Percentiles rank a stretch among this genome's conserved stretches.
Conservation (phyloP, 2,113 vertebrate species). For the Myrmecophaga tridactyla region DNA sequence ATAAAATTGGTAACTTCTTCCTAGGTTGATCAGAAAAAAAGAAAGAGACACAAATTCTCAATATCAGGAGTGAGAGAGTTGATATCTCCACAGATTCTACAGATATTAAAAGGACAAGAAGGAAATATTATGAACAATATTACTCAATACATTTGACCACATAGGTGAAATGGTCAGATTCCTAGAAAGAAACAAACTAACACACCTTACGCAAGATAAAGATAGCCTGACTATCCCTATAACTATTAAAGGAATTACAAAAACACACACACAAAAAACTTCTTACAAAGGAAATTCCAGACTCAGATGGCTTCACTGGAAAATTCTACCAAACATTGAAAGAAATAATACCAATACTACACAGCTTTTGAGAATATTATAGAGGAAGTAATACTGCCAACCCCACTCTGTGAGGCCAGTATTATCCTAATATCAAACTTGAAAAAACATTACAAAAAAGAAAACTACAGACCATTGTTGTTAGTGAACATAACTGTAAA, state of each 20-base stretch:
- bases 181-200: neutral
- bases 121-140: neutral
- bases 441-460: neutral
- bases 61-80: neutral
- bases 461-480: neutral
- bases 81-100: neutral
- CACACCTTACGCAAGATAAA: neutral
- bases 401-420: neutral
- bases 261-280: neutral
- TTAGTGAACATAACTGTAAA: neutral
- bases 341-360: neutral
- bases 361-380: neutral
- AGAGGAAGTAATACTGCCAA: neutral
- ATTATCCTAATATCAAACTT: neutral
- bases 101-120: neutral
- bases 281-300: neutral
- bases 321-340: neutral
- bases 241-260: neutral
- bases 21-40: neutral
- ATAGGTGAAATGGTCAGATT: neutral
- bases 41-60: neutral
- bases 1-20: neutral
- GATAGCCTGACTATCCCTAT: neutral
- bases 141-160: neutral
- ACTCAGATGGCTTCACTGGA: neutral